Conservation (phyloP, 2,888 invertebrate genomes). For the Copidosoma aretas region DNA sequence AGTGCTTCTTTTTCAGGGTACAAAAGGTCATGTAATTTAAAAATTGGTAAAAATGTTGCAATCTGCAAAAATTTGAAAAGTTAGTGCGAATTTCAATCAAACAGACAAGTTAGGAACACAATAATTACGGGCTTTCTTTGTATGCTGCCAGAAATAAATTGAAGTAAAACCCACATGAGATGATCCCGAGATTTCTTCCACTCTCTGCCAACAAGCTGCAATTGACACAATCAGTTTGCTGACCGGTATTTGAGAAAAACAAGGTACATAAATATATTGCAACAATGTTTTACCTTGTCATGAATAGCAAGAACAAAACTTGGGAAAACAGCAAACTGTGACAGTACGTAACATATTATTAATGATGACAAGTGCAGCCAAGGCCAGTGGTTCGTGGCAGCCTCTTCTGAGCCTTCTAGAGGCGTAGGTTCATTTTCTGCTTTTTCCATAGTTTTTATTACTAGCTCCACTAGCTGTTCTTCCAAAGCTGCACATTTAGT, state of each 20-base stretch:
- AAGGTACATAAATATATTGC: no score
- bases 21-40: conserved; percentile 88
- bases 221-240: background rate
- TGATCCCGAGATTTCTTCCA: conserved; percentile 92
- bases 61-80: conserved; percentile 63
- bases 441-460: conserved; percentile 90
- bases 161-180: conserved; percentile 96
- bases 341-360: conserved; percentile 91
- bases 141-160: conserved; percentile 96
- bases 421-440: conserved; percentile 74
- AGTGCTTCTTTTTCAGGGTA: conserved; percentile 89
- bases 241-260: conserved; percentile 31
- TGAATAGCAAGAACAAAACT: conserved; percentile 90
- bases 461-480: conserved; percentile 89
- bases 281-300: conserved; percentile 69
- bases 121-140: conserved; percentile 83
- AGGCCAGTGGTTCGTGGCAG: conserved; percentile 75
- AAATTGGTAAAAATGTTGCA: conserved; percentile 86
- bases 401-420: conserved; percentile 69
- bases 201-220: conserved; percentile 69
- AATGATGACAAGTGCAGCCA: conserved; percentile 95
- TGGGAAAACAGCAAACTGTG: conserved; percentile 92
- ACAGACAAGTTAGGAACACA: conserved; percentile 1
- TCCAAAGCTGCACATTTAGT: conserved; percentile 88
- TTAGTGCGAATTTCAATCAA: background rate